Conservation (phyloP, 2,113 vertebrate species). For the Nycticorax nycticorax region DNA sequence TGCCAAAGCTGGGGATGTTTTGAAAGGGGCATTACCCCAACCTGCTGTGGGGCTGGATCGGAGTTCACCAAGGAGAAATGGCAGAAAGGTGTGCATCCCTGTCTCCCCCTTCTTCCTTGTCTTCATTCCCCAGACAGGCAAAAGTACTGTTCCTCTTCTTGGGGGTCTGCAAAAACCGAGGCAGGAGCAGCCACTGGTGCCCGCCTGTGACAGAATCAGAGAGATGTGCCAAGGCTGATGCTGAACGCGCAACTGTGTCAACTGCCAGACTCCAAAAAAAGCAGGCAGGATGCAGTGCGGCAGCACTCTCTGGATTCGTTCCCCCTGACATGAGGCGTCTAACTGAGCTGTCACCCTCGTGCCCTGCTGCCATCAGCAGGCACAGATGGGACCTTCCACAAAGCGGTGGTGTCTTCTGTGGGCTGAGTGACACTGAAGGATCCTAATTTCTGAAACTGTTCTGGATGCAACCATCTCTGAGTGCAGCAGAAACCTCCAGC, state of each 20-base stretch:
- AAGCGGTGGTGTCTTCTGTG: neutral
- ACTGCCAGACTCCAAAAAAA: neutral
- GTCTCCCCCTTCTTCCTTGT: neutral
- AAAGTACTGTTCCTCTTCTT: neutral
- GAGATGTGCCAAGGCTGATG: rapidly evolving
- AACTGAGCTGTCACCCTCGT: neutral
- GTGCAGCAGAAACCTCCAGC: neutral
- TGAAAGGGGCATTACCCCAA: neutral
- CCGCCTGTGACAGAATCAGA: neutral
- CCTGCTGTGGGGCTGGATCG: neutral
- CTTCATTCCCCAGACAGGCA: neutral
- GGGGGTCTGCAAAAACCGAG: neutral
- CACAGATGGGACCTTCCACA: constrained; percentile 8
- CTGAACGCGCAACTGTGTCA: neutral
- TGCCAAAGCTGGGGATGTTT: neutral
- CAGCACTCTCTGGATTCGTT: neutral
- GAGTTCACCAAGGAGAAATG: neutral
- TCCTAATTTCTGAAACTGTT: neutral
- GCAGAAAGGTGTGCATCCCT: neutral
- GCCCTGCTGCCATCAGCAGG: neutral
- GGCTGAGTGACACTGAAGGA: neutral
- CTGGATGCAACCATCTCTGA: neutral
- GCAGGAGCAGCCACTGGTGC: neutral
- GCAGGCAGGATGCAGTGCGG: neutral
- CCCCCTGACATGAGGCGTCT: neutral